Evolutionary conservation across 2,113 vertebrate species (phyloP), one percentile per base, ranked within the genome.

Genomic region (Stercorarius parasiticus): DNA sequence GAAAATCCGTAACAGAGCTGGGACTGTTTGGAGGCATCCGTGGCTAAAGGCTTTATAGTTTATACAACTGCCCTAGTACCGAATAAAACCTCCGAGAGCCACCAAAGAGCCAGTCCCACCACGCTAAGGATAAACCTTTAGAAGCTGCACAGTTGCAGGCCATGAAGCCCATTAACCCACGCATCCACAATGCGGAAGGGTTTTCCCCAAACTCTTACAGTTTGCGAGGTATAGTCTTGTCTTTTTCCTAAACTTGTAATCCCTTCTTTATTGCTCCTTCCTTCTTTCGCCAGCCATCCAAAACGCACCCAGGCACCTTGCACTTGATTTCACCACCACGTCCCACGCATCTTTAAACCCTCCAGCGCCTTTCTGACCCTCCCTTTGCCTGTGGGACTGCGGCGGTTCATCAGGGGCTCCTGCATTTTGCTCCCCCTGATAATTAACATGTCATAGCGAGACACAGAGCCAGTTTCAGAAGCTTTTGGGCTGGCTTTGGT

Each of bases 141-240:
- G 53, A 69, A 53, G 40, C 15, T 23, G 23, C 2, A 4, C 0
- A 7, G n/a, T n/a, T 26, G 27, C 53, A 55, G 53, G 36, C 21
- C 30, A 38, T 2, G 7, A 82, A 80, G 65, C 23, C 50, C 36
- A 22, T 22, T 11, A 19, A 71, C 14, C 30, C 2, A 0, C 0
- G 3, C 15, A 27, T 18, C 15, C 27, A 23, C 32, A 65, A 15
- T 2, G 18, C 29, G 8, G 47, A 53, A 62, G 49, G 17, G 7
- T 47, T 36, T 59, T 36, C 23, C 62, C 22, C 10, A 71, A 6
- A 55, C 23, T 67, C 71, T 76, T 52, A 14, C 15, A 21, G 19
- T 9, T 34, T 69, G n/a, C 42, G 30, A 6, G 10, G 8, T 40
- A 16, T 20, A 34, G 53, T 90, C 23, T 34, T 34, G 9, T 16